Evolutionary conservation across 2,113 vertebrate species (phyloP), one percentile per base, ranked within the genome.

Genomic region (Cynocephalus volans): DNA sequence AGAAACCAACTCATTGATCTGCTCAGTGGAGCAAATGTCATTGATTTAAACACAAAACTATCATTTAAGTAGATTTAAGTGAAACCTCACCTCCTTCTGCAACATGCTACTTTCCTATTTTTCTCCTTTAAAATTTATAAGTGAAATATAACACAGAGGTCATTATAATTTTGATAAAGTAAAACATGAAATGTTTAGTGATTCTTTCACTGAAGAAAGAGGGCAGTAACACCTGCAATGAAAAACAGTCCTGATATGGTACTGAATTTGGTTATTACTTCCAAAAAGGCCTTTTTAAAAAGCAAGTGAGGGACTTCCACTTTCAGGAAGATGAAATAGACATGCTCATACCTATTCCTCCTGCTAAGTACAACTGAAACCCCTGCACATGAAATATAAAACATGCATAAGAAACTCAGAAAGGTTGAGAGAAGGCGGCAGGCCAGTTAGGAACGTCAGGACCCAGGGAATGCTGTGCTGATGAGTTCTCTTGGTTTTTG

Each of bases 51-150:
- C 17, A 19, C 6, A 19, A 36, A 73, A 70, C n/a, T 3, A 28
- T 69, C 80, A 90, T 75, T 64, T 93, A 91, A 75, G 64, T 54
- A 80, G 8, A 58, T 77, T 67, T 52, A 75, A 93, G 36, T 41
- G 33, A 93, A 93, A 77, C 48, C 26, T 67, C 33, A 54, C 19
- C n/a, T 75, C n/a, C 33, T 95, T 80, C 50, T 21, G 28, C 9
- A 8, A 23, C n/a, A 95, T 23, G 65, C 14, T 41, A 85, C 62
- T 87, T 83, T 73, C 1, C 60, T 70, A 58, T 26, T 86, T 82
- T 87, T 56, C 21, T 48, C 10, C 41, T 89, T 90, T 83, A 82
- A 69, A 84, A 36, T 75, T 60, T 95, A n/a, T 18, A n/a, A 54
- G 8, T 75, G 48, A 81, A 62, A 69, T 79, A 23, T 15, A 70